phyloP scores from a whole-genome alignment of 2,888 invertebrate genomes.

The Unio pictorum region DNA sequence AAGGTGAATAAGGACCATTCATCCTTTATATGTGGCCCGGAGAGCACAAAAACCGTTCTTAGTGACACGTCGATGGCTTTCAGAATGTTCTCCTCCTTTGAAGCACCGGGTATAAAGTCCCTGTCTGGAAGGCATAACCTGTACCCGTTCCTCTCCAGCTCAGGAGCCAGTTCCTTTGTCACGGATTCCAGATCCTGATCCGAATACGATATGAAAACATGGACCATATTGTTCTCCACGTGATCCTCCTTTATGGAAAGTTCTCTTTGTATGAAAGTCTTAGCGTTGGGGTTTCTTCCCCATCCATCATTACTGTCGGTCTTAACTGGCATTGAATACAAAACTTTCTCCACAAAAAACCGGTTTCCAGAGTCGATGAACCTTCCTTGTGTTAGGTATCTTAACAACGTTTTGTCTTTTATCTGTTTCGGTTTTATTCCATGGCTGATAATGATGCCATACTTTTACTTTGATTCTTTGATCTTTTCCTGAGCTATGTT shows the following conservation, averaged over 20 bases:
- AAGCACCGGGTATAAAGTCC: constrained; percentile 44
- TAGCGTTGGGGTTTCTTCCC: constrained; percentile 7
- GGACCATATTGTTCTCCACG: constrained; percentile 4
- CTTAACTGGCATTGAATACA: constrained; percentile 38
- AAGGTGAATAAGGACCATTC: constrained; percentile 43
- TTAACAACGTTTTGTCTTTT: constrained; percentile 33
- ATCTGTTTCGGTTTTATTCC: constrained; percentile 20
- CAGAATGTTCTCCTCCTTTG: constrained; percentile 44
- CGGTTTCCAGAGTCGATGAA: constrained; percentile 28
- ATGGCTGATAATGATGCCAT: constrained; percentile 34
- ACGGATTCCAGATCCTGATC: constrained; percentile 34
- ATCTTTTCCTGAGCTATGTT: constrained; percentile 42
- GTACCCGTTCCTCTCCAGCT: constrained; percentile 30
- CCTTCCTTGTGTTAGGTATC: constrained; percentile 35
- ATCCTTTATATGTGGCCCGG: constrained; percentile 23
- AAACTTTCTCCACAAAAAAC: constrained; percentile 32
- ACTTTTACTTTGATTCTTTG: constrained; percentile 35
- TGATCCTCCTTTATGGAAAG: constrained; percentile 10
- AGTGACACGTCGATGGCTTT: constrained; percentile 27
- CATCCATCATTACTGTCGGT: not conserved
- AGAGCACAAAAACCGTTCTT: constrained; percentile 38
- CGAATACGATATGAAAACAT: constrained; percentile 40
- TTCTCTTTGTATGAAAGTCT: constrained; percentile 10
- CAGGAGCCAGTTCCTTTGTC: constrained; percentile 23
- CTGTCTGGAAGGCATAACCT: constrained; percentile 36